Base-by-base conservation (phyloP, 2,888 invertebrate genomes). In the Perizoma affinitatum region DNA sequence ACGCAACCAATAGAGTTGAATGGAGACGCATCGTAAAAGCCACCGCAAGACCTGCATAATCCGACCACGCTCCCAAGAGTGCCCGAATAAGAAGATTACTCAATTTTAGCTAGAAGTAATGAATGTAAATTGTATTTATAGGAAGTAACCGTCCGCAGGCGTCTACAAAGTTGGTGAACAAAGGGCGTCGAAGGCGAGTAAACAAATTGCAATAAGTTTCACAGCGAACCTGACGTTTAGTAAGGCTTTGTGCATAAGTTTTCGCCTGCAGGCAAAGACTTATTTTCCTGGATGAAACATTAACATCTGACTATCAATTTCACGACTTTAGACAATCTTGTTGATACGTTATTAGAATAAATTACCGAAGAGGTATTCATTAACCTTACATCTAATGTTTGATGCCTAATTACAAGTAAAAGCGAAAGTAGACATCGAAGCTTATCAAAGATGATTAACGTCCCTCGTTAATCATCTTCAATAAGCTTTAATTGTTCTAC, bases 121-220 rank as follows among this genome's bases (percentile, higher is more conserved):
- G 73, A 85, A 87, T 88, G 87, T 82, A 86, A 87, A 88, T 86
- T 86, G 81, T 83, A 82, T 87, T 86, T 86, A 85, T 82, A 81
- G 77, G 76, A 76, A 82, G 80, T 77, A 80, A 81, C 78, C 78
- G 83, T 84, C 80, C 79, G 77, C 77, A 72, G 78, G 82, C 80
- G 87, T 87, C 87, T 84, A 78, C 76, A 64, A 87, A 88, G 86
- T 87, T 87, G 77, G 73, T 65, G 84, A 87, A 88, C 87, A 89
- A 88, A 86, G 86, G 84, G 82, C 79, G 79, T 74, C 83, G 85
- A 81, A 83, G 78, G 76, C 75, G 78, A 79, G 84, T 88, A 89
- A 89, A 90, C 88, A 89, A 88, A 86, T 87, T 89, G 86, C 84
- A 84, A 85, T 85, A 87, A 88, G 87, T 88, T 89, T 81, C 75